Base-by-base conservation (phyloP, 2,888 invertebrate genomes). In the Eilema griseolum region DNA sequence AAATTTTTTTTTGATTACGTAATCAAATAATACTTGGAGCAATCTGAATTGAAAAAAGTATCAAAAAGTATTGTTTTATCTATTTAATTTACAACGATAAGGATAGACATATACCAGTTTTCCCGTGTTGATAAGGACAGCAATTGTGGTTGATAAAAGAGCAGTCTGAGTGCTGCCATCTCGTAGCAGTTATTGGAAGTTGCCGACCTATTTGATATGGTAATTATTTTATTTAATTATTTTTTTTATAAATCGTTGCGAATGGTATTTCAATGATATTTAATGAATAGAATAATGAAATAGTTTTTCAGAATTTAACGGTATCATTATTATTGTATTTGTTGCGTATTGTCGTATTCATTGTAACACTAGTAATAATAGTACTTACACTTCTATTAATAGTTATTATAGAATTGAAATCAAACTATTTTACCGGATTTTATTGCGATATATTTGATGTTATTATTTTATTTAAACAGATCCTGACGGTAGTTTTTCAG, bases 161-260 rank as follows among this genome's bases (percentile, higher is more conserved):
- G 66, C 57, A 41, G 67, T 26, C 37, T 66, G 64, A 61, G 80
- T 81, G 72, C 70, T 82, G 88, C 87, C 88, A 88, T 87, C 88
- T 83, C 57, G 82, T 81, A 73, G 52, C 60, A 37, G 20, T 14
- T 28, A 3, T 5, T 4, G 62, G 62, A 70, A 67, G n/a, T 67
- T 63, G 20, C 24, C 46, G 24, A 52, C 33, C 64, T 33, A 65
- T 69, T 37, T 64, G 61, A 24, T n/a, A 28, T 26, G 23, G 26
- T 20, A 63, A 14, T 10, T 37, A 23, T 23, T 62, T 41, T 20
- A 4, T 41, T 41, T 24, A 41, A n/a, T 16, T 1, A 37, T n/a
- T n/a, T 61, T 33, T 61, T 61, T 2, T 28, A 8, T 26, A 4
- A 11, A 23, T 20, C 10, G 11, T 23, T 23, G 12, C 23, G 11